Evolutionary conservation across 2,113 vertebrate species (phyloP).

Genomic region (Phocoena phocoena): DNA sequence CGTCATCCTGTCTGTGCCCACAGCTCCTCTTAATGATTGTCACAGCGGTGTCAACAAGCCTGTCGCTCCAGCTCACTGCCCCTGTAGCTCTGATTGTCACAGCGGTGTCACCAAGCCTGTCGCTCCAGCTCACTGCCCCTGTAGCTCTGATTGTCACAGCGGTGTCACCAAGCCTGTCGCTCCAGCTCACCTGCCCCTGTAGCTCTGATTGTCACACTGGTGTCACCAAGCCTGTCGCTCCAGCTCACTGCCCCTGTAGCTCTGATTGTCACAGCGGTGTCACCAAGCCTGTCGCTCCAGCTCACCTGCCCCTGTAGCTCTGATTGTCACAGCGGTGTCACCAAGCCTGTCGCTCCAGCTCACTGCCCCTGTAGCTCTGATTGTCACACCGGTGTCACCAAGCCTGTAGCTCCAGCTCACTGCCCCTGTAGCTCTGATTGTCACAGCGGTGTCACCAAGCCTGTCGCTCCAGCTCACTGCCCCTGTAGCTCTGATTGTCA

Average conservation of each 20-base stretch:
- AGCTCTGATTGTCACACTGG: no score
- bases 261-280: no score
- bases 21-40: neutral
- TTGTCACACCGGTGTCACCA: no score
- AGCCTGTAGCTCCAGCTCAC: neutral
- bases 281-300: neutral
- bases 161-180: neutral
- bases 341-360: neutral
- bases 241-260: no score
- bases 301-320: no score
- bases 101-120: neutral
- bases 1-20: neutral
- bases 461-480: neutral
- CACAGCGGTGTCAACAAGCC: neutral
- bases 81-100: no score
- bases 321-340: no score
- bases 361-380: no score
- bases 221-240: neutral
- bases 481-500: no score
- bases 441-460: neutral
- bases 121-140: neutral
- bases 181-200: neutral
- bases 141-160: no score
- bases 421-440: no score
- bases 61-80: neutral